Conservation (phyloP, 2,888 invertebrate species). For the Fragum whitleyi region DNA sequence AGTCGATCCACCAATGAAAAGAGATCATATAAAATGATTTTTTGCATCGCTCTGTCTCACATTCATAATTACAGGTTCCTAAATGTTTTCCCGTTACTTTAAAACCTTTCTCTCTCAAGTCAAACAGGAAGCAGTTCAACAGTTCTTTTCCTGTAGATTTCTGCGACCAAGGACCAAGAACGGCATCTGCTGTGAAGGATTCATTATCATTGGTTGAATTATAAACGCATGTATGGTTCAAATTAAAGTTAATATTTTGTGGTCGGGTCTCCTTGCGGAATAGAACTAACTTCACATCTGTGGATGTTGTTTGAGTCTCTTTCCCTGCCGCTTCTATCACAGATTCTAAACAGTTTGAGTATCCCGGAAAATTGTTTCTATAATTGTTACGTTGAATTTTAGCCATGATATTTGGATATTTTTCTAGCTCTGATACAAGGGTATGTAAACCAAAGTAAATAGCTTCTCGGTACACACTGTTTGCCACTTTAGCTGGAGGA, state of each 20-base stretch:
- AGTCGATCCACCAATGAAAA: slow-evolving; percentile 70
- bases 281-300: slow-evolving; percentile 61
- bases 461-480: slow-evolving; percentile 78
- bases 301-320: slow-evolving; percentile 49
- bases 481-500: slow-evolving; percentile 72
- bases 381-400: slow-evolving; percentile 72
- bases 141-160: slow-evolving; percentile 68
- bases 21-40: slow-evolving; percentile 59
- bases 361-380: slow-evolving; percentile 69
- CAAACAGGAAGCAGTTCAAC: slow-evolving; percentile 69
- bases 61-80: slow-evolving; percentile 61
- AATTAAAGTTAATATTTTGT: slow-evolving; percentile 58
- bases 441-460: slow-evolving; percentile 79
- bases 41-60: slow-evolving; percentile 54
- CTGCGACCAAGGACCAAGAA: slow-evolving; percentile 67
- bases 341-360: slow-evolving; percentile 64
- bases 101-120: slow-evolving; percentile 69
- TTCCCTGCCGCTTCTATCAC: slow-evolving; percentile 59
- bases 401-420: slow-evolving; percentile 72
- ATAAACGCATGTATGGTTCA: slow-evolving; percentile 64
- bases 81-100: slow-evolving; percentile 56
- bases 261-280: slow-evolving; percentile 55
- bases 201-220: slow-evolving; percentile 43
- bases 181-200: slow-evolving; percentile 55
- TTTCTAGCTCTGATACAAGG: slow-evolving; percentile 74